Base-by-base conservation (phyloP, 2,113 vertebrate species). In the Amazona guildingii region DNA sequence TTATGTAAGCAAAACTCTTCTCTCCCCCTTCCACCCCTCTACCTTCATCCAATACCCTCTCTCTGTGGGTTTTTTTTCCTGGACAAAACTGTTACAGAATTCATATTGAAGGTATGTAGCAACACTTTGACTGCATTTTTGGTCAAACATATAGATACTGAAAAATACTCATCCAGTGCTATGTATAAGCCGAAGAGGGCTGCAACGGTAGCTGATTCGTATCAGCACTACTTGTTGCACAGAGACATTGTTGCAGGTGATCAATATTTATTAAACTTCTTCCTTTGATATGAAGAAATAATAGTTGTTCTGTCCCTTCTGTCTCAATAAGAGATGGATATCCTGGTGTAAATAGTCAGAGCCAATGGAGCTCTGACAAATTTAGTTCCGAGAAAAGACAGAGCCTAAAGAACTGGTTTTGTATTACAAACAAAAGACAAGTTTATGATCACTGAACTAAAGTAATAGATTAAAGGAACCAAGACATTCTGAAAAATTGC, bases 401-500 rank as follows among this genome's bases (percentile, higher is more conserved):
- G 13, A 83, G 44, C 88, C 49, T 70, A 76, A 90, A 92, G 43
- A 90, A 46, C 28, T 81, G 27, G 35, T 73, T 92, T 86, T 52
- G 49, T 94, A 4, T 69, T 73, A 52, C 24, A 80, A 81, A 52
- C 16, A 59, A 55, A 90, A 59, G 35, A 72, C 57, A 80, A 74
- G 41, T 90, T 67, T 49, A 59, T 80, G 68, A 81, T 86, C 3
- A 1, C 37, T 85, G 44, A 93, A 19, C 67, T 88, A 54, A 90
- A 93, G 79, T 48, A 85, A 68, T 64, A 91, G 86, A 83, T 91
- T 83, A 93, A 79, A 94, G 63, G 57, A 90, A 68, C 16, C 7
- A 49, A 91, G 82, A 41, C 35, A 62, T 91, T 90, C 49, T 61
- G 61, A 62, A 87, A 83, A 61, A 64, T 75, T 86, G 28, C 35